Evolutionary conservation across 2,797 vertebrate species (phyloP), one percentile per base, ranked within the genome.

Genomic region (Bovichtus variegatus): DNA sequence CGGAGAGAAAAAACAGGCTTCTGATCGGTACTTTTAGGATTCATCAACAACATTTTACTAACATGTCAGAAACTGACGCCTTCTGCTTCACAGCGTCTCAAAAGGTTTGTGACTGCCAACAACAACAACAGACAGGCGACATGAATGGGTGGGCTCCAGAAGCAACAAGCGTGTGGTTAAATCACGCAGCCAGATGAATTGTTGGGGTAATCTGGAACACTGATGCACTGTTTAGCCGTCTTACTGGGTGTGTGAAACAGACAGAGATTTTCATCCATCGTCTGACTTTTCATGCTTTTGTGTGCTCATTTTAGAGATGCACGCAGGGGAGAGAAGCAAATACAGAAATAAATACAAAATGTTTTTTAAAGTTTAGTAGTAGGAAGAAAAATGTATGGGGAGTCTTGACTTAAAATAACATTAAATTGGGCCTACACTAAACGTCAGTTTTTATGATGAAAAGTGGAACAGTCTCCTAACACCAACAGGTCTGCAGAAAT

Each of bases 401-500:
- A 54, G 25, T 57, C 5, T n/a, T n/a, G 31, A 58, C 19, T 36
- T 19, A 50, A 49, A 21, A 40, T 29, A 50, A 27, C 44, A 46
- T 19, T 34, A 36, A 19, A 34, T 4, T 54, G 18, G 15, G 8
- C 9, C 12, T 27, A 2, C 6, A 54, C 5, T 13, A 41, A 38
- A 11, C 3, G 47, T 44, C 46, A 10, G 6, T 5, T 51, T 47
- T 36, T 47, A 41, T 41, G 16, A 7, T 40, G 5, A 43, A 46
- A 69, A 73, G 46, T 60, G 9, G 8, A 34, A 55, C 63, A 27
- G 8, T 27, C 13, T 5, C 47, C 12, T 11, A 29, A 2, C 5
- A 38, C 12, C 5, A 19, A n/a, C 9, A 12, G 36, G 15, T 76
- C 50, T 74, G 72, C 77, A 72, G 41, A 58, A 71, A 38, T 49